These are phyloP conservation scores for Alloscopus bannaensis DNA, from an alignment of 2,888 invertebrate genomes.

Conservation along the genomic window DNA sequence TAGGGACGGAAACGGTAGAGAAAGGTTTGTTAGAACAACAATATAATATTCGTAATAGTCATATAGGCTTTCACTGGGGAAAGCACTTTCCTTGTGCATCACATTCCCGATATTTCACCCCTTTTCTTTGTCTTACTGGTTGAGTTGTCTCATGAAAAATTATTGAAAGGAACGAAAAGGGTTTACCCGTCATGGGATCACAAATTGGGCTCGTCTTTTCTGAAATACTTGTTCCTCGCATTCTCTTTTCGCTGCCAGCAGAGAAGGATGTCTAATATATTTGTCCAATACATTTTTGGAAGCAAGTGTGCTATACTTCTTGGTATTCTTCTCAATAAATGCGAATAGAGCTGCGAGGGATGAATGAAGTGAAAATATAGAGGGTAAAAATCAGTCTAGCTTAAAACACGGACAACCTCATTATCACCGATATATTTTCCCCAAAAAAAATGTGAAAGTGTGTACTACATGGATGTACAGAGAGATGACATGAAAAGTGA, in stretches of 20 bases:
- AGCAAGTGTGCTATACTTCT: conserved; percentile 25
- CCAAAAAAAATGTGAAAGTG: conserved; percentile 36
- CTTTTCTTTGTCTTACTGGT: conserved; percentile 62
- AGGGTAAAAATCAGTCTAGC: conserved; percentile 65
- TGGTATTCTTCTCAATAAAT: conserved; percentile 22
- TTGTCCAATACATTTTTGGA: conserved; percentile 29
- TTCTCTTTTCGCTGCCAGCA: conserved; percentile 30
- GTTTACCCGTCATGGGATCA: conserved; percentile 65
- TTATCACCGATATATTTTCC: conserved; percentile 57
- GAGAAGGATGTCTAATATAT: conserved; percentile 54
- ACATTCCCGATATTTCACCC: conserved; percentile 55
- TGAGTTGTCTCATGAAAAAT: conserved; percentile 66
- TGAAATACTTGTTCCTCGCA: conserved; percentile 4
- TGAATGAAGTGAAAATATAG: conserved; percentile 58
- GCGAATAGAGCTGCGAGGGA: conserved; percentile 44
- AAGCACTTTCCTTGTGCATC: conserved; percentile 41
- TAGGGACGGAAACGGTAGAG: no score
- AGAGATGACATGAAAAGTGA: conserved; percentile 33
- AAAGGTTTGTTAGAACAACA: no score
- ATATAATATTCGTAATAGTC: no score
- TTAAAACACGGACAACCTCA: conserved; percentile 64
- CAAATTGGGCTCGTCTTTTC: conserved; percentile 60
- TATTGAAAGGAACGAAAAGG: conserved; percentile 65
- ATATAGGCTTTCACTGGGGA: no score
- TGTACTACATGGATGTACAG: conserved; percentile 15